Conservation (phyloP, 2,888 invertebrate species). For the Dendrolimus houi region DNA sequence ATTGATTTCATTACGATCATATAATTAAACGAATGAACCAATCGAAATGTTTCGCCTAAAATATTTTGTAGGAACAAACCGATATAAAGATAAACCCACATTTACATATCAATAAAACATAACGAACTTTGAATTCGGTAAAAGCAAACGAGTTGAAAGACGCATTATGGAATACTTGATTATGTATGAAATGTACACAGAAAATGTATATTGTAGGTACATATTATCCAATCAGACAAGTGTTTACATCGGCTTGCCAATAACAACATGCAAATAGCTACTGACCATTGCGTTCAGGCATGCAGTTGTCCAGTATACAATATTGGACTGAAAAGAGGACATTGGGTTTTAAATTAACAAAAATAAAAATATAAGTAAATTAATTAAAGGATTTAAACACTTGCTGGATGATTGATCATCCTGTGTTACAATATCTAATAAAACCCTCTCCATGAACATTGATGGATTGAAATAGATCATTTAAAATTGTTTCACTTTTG, state of each 20-base stretch:
- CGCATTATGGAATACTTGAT: too few relatives aligned
- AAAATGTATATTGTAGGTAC: conserved; percentile 21
- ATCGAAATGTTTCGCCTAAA: too few relatives aligned
- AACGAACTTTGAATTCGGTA: too few relatives aligned
- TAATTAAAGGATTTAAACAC: not conserved
- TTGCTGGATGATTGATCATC: not conserved
- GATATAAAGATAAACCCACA: too few relatives aligned
- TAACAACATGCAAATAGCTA: conserved; percentile 68
- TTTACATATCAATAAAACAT: too few relatives aligned
- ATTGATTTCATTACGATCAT: too few relatives aligned
- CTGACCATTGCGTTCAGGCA: conserved; percentile 34
- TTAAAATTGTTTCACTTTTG: conserved; percentile 5
- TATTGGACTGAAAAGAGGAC: conserved; percentile 13
- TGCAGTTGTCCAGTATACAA: conserved; percentile 20
- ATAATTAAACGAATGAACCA: too few relatives aligned
- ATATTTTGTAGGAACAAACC: too few relatives aligned
- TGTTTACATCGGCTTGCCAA: conserved; percentile 63
- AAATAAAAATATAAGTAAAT: not conserved
- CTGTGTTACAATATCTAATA: not conserved
- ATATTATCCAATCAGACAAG: conserved; percentile 56
- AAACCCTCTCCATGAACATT: conserved; percentile 17
- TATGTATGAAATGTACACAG: not conserved
- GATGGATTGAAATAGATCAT: conserved; percentile 27
- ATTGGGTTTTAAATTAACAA: not conserved
- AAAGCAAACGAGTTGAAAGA: too few relatives aligned